A percentile compares a stretch with the other conserved stretches of the same genome.
Evolutionary conservation across 2,888 invertebrate species (phyloP).

Genomic region (Erebia palarica): DNA sequence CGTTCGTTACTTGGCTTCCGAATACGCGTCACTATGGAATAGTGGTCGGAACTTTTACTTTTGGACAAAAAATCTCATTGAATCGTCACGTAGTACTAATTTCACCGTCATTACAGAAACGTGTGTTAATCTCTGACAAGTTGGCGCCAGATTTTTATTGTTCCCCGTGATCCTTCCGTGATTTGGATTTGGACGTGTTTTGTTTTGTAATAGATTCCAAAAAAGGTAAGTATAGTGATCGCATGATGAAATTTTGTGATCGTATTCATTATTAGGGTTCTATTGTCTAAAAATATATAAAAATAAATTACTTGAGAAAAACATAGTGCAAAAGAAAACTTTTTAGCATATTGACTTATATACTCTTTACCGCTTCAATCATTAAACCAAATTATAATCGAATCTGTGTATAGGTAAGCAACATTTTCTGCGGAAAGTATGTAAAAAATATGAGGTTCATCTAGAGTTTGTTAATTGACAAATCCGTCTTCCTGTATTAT

Average conservation of each 20-base stretch:
- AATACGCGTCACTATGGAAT: slow-evolving; percentile 62
- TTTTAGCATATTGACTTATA: no score
- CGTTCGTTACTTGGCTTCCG: slow-evolving; percentile 60
- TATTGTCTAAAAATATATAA: background rate
- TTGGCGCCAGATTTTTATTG: slow-evolving; percentile 78
- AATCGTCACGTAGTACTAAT: slow-evolving; percentile 73
- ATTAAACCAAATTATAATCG: no score
- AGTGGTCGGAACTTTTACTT: slow-evolving; percentile 67
- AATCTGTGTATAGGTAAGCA: no score
- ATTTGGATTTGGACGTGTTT: slow-evolving; percentile 41
- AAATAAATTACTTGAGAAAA: no score
- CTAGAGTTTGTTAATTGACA: no score
- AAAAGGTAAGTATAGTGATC: slow-evolving; percentile 4
- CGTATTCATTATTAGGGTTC: slow-evolving; percentile 9
- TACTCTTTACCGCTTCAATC: no score
- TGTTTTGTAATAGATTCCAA: slow-evolving; percentile 37
- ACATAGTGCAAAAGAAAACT: no score
- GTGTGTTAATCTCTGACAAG: slow-evolving; percentile 72
- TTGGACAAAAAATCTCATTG: slow-evolving; percentile 55
- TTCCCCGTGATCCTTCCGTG: slow-evolving; percentile 51
- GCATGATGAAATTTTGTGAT: slow-evolving; percentile 2
- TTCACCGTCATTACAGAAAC: slow-evolving; percentile 73
- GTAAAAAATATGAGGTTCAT: no score
- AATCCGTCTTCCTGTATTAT: no score
- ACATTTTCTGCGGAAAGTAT: no score